Evolutionary conservation across 2,113 vertebrate genomes (phyloP).

Genomic region (Myiozetetes cayanensis): DNA sequence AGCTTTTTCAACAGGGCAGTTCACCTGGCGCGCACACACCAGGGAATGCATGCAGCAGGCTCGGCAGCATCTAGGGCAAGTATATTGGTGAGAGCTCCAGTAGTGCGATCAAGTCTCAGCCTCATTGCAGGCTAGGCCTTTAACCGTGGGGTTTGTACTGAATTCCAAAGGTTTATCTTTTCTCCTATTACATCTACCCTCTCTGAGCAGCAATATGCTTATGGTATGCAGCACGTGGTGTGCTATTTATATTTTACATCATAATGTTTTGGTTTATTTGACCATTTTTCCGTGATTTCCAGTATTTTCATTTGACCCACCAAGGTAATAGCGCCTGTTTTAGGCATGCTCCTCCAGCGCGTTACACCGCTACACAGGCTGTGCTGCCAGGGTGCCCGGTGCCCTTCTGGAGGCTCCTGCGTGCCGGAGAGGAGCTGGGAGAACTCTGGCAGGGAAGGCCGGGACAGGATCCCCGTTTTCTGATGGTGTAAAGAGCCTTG

Average conservation of each 20-base stretch:
- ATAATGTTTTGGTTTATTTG: not conserved
- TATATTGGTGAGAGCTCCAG: not conserved
- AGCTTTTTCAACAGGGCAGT: not conserved
- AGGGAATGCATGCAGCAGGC: rapidly evolving
- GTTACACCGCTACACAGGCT: rapidly evolving
- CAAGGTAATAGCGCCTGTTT: not conserved
- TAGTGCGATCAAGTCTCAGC: not conserved
- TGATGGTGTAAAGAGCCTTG: not conserved
- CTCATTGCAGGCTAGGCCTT: not conserved
- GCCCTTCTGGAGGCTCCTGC: not conserved
- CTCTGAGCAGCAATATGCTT: not conserved
- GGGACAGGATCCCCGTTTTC: not conserved
- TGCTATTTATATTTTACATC: not conserved
- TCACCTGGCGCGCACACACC: not conserved
- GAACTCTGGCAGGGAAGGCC: not conserved
- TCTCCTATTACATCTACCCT: not conserved
- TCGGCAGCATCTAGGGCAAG: not conserved
- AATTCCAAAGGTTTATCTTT: not conserved
- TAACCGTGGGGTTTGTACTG: not conserved
- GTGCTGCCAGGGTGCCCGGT: not conserved
- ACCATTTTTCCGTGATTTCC: not conserved
- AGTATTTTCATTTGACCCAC: not conserved
- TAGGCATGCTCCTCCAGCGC: rapidly evolving
- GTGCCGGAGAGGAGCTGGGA: not conserved
- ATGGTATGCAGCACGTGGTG: not conserved